phyloP scores from a whole-genome alignment of 2,888 invertebrate species.

The Sylvicola cinctus region DNA sequence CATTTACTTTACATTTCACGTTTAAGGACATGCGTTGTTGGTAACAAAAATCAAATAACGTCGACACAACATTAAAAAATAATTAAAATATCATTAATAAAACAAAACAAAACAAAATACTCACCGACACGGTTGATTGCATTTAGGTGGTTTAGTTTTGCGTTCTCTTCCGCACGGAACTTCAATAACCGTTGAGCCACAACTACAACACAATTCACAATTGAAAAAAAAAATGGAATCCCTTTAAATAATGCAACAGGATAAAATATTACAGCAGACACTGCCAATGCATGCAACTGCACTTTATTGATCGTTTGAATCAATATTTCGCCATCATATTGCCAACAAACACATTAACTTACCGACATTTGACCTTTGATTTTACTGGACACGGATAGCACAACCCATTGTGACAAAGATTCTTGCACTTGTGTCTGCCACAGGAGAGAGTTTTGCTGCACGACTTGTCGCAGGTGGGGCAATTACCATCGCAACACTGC shows the following conservation, averaged over 20 bases:
- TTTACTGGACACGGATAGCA: conserved; percentile 54
- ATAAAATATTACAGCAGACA: too few species aligned
- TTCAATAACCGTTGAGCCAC: conserved; percentile 52
- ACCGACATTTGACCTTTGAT: conserved; percentile 26
- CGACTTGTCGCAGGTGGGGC: conserved; percentile 62
- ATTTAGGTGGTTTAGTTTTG: conserved; percentile 58
- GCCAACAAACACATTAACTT: conserved; percentile 23
- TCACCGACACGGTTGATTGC: conserved; percentile 48
- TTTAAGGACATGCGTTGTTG: too few species aligned
- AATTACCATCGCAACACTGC: conserved; percentile 67
- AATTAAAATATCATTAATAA: too few species aligned
- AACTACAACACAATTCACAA: too few species aligned
- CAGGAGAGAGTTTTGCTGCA: conserved; percentile 71
- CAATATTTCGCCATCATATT: too few species aligned
- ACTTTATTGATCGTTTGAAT: too few species aligned
- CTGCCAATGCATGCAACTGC: too few species aligned
- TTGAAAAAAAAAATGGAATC: too few species aligned
- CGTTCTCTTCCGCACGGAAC: conserved; percentile 76
- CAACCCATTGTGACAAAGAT: conserved; percentile 55
- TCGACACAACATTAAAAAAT: too few species aligned
- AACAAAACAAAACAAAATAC: conserved; percentile 7
- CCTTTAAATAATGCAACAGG: too few species aligned
- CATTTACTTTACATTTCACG: too few species aligned
- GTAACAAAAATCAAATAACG: too few species aligned
- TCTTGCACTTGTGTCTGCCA: conserved; percentile 66